phyloP scores from a whole-genome alignment of 1,140 invertebrate genomes.

The Apolygus lucorum region DNA sequence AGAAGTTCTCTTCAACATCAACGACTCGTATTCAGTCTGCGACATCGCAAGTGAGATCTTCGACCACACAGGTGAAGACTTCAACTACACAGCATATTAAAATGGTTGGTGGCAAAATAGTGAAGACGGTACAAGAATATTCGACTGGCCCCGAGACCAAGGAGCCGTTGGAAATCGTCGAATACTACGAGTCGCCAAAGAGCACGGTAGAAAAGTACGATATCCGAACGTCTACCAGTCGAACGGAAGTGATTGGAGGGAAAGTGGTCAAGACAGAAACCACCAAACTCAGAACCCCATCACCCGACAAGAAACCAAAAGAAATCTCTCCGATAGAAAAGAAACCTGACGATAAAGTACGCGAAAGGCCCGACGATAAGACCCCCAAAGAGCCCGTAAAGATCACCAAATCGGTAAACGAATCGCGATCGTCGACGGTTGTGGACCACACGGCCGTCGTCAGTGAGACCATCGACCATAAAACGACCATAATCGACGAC shows the following conservation, averaged over 20 bases:
- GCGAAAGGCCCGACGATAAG: neutral
- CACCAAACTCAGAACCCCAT: conserved; percentile 2
- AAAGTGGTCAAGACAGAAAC: neutral
- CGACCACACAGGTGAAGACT: neutral
- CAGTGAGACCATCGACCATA: neutral
- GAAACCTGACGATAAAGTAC: neutral
- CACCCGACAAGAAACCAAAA: neutral
- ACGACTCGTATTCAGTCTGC: neutral
- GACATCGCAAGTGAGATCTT: neutral
- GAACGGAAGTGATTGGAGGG: neutral
- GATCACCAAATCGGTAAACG: no score
- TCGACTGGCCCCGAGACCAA: neutral
- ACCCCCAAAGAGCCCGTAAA: neutral
- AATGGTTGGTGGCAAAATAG: conserved; percentile 30
- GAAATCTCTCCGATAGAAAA: no score
- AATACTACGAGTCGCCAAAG: neutral
- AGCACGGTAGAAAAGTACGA: neutral
- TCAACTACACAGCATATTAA: conserved; percentile 4
- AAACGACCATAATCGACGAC: neutral
- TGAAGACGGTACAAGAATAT: conserved; percentile 19
- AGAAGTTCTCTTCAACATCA: no score
- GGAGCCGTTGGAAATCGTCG: neutral
- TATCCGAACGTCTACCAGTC: neutral
- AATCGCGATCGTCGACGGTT: neutral
- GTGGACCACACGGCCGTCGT: neutral